Evolutionary conservation across 2,797 vertebrate genomes (phyloP), one percentile per base, ranked within the genome.

Genomic region (Holocentrus rufus): DNA sequence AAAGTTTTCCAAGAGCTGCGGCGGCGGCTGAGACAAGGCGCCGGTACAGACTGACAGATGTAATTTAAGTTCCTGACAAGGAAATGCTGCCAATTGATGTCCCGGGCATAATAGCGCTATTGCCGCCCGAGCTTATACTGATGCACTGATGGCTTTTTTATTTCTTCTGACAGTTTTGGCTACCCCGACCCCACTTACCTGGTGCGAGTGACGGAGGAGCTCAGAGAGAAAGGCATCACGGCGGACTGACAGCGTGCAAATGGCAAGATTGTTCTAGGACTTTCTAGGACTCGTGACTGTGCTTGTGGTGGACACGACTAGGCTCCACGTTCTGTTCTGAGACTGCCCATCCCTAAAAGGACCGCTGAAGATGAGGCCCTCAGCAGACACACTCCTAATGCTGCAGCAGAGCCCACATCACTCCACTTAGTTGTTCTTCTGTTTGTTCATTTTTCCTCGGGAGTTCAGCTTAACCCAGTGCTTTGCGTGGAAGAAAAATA

Each of bases 131-230:
- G 52, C 59, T 77, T 63, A 50, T 53, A 62, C 61, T 66, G 36
- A 73, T 46, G 55, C 47, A 65, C 22, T 91, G 64, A 88, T 72
- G 36, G 3, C 27, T 69, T 67, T 85, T 85, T 50, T 36, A 34
- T 46, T 65, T 82, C 83, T 88, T 81, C 73, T 84, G 78, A 74
- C 91, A 98, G 96, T 90, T 98, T 97, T 86, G 96, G 96, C 84
- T 98, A 97, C 91, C 96, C 96, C 53, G 96, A 98, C 89, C 96
- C 96, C 69, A 97, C 96, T 70, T 98, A 98, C 89, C 92, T 97
- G 89, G 95, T 96, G 72, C 94, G 96, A 79, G 96, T 98, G 87
- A 97, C 96, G 22, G 96, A 98, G 89, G 96, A 98, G 85, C 94
- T 98, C 75, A 91, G 96, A 88, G 96, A 96, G 89, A 97, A 98